These are phyloP conservation scores for Bombus waltoni DNA, from an alignment of 1,140 invertebrate species.

Conservation along the genomic window DNA sequence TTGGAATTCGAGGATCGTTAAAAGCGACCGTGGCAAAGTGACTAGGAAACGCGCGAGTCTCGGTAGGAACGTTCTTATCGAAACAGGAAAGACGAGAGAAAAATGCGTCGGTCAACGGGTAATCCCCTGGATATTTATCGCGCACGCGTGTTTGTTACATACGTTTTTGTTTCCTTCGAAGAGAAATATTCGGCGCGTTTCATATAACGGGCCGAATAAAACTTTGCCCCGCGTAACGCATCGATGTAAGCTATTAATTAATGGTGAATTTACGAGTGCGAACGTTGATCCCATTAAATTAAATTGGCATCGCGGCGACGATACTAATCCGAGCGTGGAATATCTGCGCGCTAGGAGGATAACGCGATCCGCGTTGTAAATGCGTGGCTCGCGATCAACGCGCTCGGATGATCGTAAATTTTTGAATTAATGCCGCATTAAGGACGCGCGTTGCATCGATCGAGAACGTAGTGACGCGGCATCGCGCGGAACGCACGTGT, in stretches of 20 bases:
- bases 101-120: background rate
- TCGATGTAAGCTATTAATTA: slow-evolving; percentile 25
- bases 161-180: background rate
- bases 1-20: slow-evolving; percentile 50
- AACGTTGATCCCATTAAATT: slow-evolving; percentile 43
- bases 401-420: slow-evolving; percentile 44
- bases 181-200: background rate
- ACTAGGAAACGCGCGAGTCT: background rate
- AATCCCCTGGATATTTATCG: background rate
- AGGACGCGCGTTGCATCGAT: slow-evolving; percentile 46
- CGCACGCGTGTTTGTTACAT: background rate
- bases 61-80: background rate
- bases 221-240: background rate
- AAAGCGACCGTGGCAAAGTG: slow-evolving; percentile 18
- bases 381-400: background rate
- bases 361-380: slow-evolving; percentile 25
- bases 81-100: background rate
- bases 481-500: background rate
- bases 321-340: slow-evolving; percentile 20
- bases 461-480: slow-evolving; percentile 20
- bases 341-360: slow-evolving; percentile 19
- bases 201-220: background rate
- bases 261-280: slow-evolving; percentile 34
- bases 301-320: slow-evolving; percentile 33
- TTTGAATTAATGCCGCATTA: slow-evolving; percentile 54